Conservation (phyloP, 2,113 vertebrate genomes). For the Amphiprion ocellaris region DNA sequence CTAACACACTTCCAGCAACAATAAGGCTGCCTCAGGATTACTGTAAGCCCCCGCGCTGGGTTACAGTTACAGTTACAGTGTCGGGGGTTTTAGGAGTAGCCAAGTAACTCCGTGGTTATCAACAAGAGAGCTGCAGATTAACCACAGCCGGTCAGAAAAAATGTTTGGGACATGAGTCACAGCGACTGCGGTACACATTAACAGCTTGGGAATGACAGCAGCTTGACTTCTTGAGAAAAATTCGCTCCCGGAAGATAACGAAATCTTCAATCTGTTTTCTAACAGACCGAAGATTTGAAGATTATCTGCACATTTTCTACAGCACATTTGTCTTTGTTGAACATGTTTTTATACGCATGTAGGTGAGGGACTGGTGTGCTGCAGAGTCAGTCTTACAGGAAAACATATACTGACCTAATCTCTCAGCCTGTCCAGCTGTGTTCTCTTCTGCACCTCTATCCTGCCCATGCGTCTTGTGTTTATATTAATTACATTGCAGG, state of each 20-base stretch:
- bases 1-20: conserved; percentile 33
- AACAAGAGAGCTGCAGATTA: conserved; percentile 53
- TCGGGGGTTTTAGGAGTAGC: conserved; percentile 47
- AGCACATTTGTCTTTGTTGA: background rate
- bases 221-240: conserved; percentile 15
- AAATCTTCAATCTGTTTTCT: too few relatives aligned
- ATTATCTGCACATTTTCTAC: background rate
- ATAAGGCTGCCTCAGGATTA: conserved; percentile 54
- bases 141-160: conserved; percentile 71
- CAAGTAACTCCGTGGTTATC: conserved; percentile 58
- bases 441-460: conserved; percentile 17
- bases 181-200: conserved; percentile 56
- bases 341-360: background rate
- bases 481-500: background rate
- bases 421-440: conserved; percentile 10
- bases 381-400: background rate
- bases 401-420: conserved; percentile 22
- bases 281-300: background rate
- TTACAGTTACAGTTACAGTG: conserved; percentile 67
- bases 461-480: background rate
- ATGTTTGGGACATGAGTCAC: conserved; percentile 74
- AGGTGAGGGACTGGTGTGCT: background rate
- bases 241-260: background rate
- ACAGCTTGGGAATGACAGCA: conserved; percentile 46
- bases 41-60: conserved; percentile 43